phyloP scores from a whole-genome alignment of 1,140 invertebrate genomes.

The Cardiocondyla obscurior region DNA sequence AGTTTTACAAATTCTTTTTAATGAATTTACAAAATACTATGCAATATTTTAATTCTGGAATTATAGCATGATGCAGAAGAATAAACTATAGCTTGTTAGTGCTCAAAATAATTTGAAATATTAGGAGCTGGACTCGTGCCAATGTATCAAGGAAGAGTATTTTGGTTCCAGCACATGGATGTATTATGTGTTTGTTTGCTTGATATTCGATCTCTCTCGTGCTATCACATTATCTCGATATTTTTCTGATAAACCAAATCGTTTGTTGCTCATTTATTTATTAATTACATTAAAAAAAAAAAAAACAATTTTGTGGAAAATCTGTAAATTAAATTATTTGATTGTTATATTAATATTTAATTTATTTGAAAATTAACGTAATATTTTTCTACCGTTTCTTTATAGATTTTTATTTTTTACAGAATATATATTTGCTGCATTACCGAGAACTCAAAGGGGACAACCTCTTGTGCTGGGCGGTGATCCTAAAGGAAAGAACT shows the following conservation, averaged over 20 bases:
- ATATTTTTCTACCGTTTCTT: background rate
- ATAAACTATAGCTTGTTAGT: constrained; percentile 22
- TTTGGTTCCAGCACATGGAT: constrained; percentile 59
- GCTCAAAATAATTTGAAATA: constrained; percentile 64
- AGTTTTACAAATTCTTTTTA: background rate
- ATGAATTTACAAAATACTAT: background rate
- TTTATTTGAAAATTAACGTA: background rate
- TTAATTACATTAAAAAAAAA: no score
- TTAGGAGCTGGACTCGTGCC: constrained; percentile 55
- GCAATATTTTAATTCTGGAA: background rate
- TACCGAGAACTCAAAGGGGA: constrained; percentile 96
- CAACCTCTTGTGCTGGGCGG: constrained; percentile 96
- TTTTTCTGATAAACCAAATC: background rate
- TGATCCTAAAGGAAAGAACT: constrained; percentile 98
- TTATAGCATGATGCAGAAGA: background rate
- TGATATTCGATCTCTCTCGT: constrained; percentile 23
- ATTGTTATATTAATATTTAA: background rate
- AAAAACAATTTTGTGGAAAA: no score
- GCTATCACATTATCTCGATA: background rate
- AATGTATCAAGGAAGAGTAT: constrained; percentile 58
- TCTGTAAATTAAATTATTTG: background rate
- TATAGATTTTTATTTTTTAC: constrained; percentile 49
- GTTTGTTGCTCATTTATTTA: background rate
- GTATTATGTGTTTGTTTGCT: constrained; percentile 40
- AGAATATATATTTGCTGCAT: constrained; percentile 95